Conservation (phyloP, 2,113 vertebrate genomes). For the Heterochromis multidens region DNA sequence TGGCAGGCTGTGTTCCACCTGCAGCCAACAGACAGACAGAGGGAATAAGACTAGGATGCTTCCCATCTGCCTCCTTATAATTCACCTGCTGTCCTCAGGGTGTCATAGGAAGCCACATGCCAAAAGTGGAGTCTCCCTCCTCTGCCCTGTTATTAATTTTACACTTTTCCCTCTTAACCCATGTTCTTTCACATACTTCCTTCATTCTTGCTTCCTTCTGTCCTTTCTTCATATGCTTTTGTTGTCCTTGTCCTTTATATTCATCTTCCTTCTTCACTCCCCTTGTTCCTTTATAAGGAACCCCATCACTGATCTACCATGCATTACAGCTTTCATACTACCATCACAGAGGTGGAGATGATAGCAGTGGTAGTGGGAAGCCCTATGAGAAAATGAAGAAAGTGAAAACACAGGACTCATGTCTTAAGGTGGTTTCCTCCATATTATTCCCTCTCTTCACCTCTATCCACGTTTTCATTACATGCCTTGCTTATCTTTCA, state of each 20-base stretch:
- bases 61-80: slow-evolving; percentile 45
- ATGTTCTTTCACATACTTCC: background rate
- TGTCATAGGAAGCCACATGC: slow-evolving; percentile 2
- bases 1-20: slow-evolving; percentile 43
- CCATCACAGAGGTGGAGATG: background rate
- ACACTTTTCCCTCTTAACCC: background rate
- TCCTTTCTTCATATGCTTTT: background rate
- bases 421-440: slow-evolving; percentile 43
- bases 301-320: background rate
- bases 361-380: background rate
- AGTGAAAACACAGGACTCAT: background rate
- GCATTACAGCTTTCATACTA: slow-evolving; percentile 12
- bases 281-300: background rate
- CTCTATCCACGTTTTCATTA: background rate
- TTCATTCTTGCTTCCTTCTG: background rate
- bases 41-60: slow-evolving; percentile 9
- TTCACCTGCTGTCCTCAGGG: slow-evolving; percentile 55
- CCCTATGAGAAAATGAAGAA: slow-evolving; percentile 2
- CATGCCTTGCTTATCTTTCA: slow-evolving; percentile 16
- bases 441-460: slow-evolving; percentile 12
- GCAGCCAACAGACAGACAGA: slow-evolving; percentile 36
- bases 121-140: slow-evolving; percentile 4
- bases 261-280: background rate
- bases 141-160: background rate
- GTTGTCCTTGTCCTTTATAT: background rate